A percentile compares a stretch with the other conserved stretches of the same genome.
Conservation (phyloP, 2,113 vertebrate species). For the Anseranas semipalmata region DNA sequence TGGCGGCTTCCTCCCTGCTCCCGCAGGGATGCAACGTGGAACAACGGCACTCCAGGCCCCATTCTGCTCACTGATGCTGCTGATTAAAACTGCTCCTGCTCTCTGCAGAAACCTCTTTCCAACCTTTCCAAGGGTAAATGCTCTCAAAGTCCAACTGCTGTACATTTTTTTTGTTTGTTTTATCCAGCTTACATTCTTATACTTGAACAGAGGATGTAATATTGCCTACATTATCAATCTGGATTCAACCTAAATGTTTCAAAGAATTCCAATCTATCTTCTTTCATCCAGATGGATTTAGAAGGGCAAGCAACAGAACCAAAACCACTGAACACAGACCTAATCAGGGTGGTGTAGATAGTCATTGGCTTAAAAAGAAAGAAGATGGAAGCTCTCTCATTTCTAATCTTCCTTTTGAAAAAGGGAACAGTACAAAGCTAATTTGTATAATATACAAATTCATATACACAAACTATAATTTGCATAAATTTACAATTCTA, state of each 20-base stretch:
- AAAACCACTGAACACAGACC: accelerated
- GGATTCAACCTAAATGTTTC: neutral
- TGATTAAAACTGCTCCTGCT: neutral
- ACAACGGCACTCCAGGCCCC: neutral
- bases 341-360: neutral
- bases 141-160: neutral
- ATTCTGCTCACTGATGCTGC: neutral
- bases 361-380: neutral
- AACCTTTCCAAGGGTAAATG: neutral
- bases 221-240: neutral
- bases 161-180: neutral
- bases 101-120: neutral
- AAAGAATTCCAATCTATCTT: neutral
- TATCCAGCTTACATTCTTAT: neutral
- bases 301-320: neutral
- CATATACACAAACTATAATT: neutral
- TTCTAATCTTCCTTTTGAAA: neutral
- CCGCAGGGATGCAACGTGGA: neutral
- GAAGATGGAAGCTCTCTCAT: neutral
- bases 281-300: neutral
- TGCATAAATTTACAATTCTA: neutral
- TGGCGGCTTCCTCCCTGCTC: neutral
- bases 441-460: neutral
- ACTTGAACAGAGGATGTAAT: accelerated
- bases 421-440: neutral